Evolutionary conservation across 2,797 vertebrate species (phyloP).

Genomic region (Fistularia tabacaria): DNA sequence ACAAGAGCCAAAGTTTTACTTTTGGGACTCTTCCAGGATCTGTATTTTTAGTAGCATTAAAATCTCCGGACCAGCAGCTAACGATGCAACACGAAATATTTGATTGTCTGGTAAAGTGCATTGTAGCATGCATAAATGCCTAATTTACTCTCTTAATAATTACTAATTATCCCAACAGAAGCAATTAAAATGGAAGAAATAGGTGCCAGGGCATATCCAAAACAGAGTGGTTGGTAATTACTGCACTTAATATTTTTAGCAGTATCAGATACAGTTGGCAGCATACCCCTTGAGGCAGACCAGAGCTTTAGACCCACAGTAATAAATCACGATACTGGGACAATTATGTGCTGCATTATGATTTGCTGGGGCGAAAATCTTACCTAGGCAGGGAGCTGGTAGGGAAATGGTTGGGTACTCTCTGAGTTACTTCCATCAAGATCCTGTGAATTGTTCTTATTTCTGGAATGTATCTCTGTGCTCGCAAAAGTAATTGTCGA

Average conservation of each 20-base stretch:
- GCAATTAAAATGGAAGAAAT: constrained; percentile 56
- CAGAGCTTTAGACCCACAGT: constrained; percentile 36
- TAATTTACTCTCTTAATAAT: constrained; percentile 65
- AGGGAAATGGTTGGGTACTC: no score
- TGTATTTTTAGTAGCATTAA: constrained; percentile 27
- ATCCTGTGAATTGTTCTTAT: no score
- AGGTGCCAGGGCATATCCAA: constrained; percentile 44
- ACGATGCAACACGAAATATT: constrained; percentile 57
- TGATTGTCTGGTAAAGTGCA: constrained; percentile 39
- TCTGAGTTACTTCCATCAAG: no score
- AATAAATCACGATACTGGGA: constrained; percentile 36
- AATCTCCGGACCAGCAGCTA: constrained; percentile 56
- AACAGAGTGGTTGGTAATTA: constrained; percentile 58
- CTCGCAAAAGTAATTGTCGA: no score
- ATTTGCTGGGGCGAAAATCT: constrained; percentile 32
- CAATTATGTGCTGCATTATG: constrained; percentile 44
- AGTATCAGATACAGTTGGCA: constrained; percentile 60
- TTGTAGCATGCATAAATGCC: constrained; percentile 57
- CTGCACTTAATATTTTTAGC: constrained; percentile 59
- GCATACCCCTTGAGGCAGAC: constrained; percentile 48
- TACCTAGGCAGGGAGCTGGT: no score
- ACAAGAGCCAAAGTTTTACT: background rate
- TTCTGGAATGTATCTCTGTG: no score
- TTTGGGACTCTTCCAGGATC: constrained; percentile 3
- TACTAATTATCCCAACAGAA: constrained; percentile 70